Evolutionary conservation across 1,140 invertebrate species (phyloP).

Genomic region (Trachymyrmex cornetzi): DNA sequence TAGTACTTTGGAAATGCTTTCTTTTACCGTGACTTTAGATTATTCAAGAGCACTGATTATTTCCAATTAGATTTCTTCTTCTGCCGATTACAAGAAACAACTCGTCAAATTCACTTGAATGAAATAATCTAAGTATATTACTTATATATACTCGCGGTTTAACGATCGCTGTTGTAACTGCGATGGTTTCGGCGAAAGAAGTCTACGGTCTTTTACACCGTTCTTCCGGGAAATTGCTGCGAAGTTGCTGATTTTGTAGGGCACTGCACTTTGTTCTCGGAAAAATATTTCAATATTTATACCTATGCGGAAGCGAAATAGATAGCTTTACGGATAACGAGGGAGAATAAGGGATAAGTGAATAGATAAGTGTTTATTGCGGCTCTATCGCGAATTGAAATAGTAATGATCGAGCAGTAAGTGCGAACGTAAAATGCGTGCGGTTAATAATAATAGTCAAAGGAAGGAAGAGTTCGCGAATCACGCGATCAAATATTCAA

Average conservation of each 20-base stretch:
- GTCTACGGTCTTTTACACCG: constrained; percentile 32
- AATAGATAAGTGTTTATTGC: constrained; percentile 62
- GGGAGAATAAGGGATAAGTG: constrained; percentile 14
- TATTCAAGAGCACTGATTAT: neutral
- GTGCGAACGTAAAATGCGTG: neutral
- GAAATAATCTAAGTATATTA: neutral
- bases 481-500: constrained; percentile 55
- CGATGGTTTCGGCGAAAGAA: constrained; percentile 27
- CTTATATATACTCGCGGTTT: neutral
- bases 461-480: neutral
- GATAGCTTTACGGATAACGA: constrained; percentile 57
- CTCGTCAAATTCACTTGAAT: neutral
- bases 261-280: constrained; percentile 64
- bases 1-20: neutral
- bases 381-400: constrained; percentile 17
- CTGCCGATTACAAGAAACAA: neutral
- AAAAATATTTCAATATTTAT: constrained; percentile 71
- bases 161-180: neutral
- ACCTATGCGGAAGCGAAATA: constrained; percentile 48
- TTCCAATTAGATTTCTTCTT: neutral
- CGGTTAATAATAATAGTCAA: constrained; percentile 26
- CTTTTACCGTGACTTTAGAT: neutral
- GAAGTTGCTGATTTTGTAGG: constrained; percentile 52
- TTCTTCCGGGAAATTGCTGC: constrained; percentile 41
- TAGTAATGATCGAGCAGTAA: constrained; percentile 36